A percentile compares a stretch with the other conserved stretches of the same genome.
Evolutionary conservation across 2,888 invertebrate genomes (phyloP).

Genomic region (Maniola hyperantus): DNA sequence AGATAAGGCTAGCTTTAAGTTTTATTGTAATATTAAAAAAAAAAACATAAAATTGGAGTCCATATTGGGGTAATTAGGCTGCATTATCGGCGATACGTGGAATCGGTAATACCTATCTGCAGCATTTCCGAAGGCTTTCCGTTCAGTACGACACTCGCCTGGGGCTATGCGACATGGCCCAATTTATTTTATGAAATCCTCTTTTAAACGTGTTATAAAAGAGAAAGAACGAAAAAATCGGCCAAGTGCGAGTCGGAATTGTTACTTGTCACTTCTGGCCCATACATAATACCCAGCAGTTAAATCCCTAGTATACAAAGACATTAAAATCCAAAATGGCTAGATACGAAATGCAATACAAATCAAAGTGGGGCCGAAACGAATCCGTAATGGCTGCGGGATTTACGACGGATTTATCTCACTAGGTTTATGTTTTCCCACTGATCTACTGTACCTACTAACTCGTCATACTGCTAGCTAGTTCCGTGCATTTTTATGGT

Average conservation of each 20-base stretch:
- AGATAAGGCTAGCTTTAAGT: too few species aligned
- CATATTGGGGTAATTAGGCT: background rate
- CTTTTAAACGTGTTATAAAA: background rate
- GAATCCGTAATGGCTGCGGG: conserved; percentile 28
- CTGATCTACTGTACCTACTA: conserved; percentile 10
- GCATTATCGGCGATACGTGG: background rate
- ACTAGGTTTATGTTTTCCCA: conserved; percentile 5
- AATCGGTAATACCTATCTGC: background rate
- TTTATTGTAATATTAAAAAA: too few species aligned
- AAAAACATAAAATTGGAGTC: background rate
- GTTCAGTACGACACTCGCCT: background rate
- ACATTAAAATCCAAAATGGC: conserved; percentile 22
- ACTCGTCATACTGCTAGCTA: background rate
- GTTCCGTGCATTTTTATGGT: background rate
- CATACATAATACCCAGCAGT: conserved; percentile 1
- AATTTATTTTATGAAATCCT: background rate
- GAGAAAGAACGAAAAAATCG: too few species aligned
- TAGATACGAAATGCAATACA: conserved; percentile 33
- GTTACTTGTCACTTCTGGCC: background rate
- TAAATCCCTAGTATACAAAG: conserved; percentile 4
- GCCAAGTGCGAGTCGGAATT: too few species aligned
- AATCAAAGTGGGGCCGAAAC: conserved; percentile 40
- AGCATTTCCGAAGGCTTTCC: background rate
- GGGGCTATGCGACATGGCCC: background rate
- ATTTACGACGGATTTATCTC: conserved; percentile 40